Evolutionary conservation across 2,888 invertebrate species (phyloP).

Genomic region (Meiosimyza platycephala): DNA sequence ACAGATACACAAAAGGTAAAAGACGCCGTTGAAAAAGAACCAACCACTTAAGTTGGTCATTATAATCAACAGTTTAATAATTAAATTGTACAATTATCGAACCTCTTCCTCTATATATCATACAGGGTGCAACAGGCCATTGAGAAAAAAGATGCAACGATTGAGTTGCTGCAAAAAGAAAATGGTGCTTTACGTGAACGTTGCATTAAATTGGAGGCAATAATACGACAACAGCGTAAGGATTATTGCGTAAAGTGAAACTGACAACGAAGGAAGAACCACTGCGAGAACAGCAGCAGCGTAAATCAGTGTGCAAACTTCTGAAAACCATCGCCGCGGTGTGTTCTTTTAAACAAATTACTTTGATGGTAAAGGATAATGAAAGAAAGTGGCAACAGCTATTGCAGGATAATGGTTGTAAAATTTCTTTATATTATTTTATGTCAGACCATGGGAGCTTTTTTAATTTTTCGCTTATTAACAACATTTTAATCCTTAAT

Average conservation of each 20-base stretch:
- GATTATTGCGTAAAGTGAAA: conserved; percentile 70
- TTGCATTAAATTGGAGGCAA: conserved; percentile 78
- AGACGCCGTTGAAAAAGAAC: background rate
- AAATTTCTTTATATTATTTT: no score
- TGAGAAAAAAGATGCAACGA: conserved; percentile 81
- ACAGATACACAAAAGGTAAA: conserved; percentile 81
- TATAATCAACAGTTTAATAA: conserved; percentile 3
- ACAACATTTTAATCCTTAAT: no score
- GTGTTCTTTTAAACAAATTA: no score
- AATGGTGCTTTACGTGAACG: conserved; percentile 77
- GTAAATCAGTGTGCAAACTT: background rate
- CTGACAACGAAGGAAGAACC: conserved; percentile 9
- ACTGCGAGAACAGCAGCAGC: conserved; percentile 18
- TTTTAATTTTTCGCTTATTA: no score
- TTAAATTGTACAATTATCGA: background rate
- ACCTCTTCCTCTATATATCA: background rate
- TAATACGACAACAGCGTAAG: conserved; percentile 82
- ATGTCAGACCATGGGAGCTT: no score
- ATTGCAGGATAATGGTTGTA: no score
- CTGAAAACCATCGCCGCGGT: no score
- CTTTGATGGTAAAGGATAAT: no score
- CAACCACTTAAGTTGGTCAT: background rate
- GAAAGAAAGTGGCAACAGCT: no score
- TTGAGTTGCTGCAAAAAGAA: conserved; percentile 79
- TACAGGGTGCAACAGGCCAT: conserved; percentile 83